phyloP scores from a whole-genome alignment of 2,113 vertebrate genomes.

The Solea solea region DNA sequence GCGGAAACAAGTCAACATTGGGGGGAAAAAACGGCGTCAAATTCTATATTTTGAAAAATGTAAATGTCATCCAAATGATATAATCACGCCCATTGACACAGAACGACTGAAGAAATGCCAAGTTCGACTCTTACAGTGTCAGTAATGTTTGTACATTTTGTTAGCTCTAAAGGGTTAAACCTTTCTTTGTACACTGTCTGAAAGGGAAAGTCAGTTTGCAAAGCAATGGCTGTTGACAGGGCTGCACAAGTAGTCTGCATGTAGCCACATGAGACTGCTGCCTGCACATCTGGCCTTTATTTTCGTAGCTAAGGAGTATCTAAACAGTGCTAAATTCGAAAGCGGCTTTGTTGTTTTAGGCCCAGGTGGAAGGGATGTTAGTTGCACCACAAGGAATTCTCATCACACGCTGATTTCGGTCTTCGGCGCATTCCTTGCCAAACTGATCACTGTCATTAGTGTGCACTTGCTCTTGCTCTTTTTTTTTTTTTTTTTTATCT shows the following conservation, averaged over 20 bases:
- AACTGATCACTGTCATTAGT: constrained; percentile 76
- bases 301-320: constrained; percentile 80
- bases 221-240: constrained; percentile 74
- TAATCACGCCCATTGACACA: constrained; percentile 20
- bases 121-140: constrained; percentile 54
- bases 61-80: constrained; percentile 14
- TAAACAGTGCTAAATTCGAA: constrained; percentile 75
- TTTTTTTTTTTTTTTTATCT: constrained; percentile 59
- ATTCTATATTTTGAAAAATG: constrained; percentile 38
- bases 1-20: constrained; percentile 43
- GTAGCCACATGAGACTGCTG: constrained; percentile 79
- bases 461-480: constrained; percentile 57
- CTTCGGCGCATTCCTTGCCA: constrained; percentile 74
- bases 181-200: constrained; percentile 72
- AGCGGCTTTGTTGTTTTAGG: constrained; percentile 77
- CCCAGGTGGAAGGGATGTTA: constrained; percentile 78
- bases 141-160: constrained; percentile 67
- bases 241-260: constrained; percentile 75
- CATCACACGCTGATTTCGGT: constrained; percentile 56
- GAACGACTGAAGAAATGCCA: constrained; percentile 57
- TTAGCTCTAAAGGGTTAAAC: constrained; percentile 73
- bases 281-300: constrained; percentile 80
- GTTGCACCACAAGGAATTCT: constrained; percentile 59
- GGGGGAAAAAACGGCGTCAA: constrained; percentile 2
- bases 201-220: constrained; percentile 78